A percentile compares a stretch with the other conserved stretches of the same genome.
Evolutionary conservation across 2,113 vertebrate species (phyloP).

Genomic region (Sinocyclocheilus anophthalmus): DNA sequence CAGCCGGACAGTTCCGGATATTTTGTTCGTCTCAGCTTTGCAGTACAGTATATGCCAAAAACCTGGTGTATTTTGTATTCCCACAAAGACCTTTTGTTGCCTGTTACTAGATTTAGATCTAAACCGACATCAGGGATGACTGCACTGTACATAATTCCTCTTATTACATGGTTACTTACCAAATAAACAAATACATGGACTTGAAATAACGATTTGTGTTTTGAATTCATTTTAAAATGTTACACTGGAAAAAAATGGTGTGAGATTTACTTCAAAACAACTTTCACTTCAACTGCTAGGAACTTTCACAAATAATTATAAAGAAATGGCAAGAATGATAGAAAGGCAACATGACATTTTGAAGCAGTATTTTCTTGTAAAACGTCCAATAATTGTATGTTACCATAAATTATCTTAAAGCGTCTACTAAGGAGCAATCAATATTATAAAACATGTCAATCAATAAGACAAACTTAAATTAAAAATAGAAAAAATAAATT

Average conservation of each 20-base stretch:
- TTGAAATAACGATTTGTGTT: neutral
- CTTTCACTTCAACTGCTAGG: neutral
- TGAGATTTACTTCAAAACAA: neutral
- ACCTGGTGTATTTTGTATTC: neutral
- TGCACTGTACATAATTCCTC: neutral
- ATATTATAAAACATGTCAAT: neutral
- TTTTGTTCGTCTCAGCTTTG: conserved; percentile 23
- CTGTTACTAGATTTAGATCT: neutral
- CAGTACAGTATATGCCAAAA: conserved; percentile 15
- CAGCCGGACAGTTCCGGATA: conserved; percentile 55
- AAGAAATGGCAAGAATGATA: neutral
- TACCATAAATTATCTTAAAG: neutral
- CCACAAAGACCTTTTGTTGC: conserved; percentile 13
- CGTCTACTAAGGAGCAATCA: neutral
- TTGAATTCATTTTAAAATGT: neutral
- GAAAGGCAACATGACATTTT: neutral
- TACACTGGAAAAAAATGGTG: neutral
- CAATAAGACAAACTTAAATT: neutral
- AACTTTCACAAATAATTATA: neutral
- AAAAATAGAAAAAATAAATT: no score
- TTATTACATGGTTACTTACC: neutral
- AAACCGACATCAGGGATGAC: neutral
- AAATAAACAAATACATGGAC: neutral
- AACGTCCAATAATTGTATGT: neutral
- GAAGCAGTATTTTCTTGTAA: neutral